phyloP scores from a whole-genome alignment of 2,888 invertebrate species.

The Homarus gammarus region DNA sequence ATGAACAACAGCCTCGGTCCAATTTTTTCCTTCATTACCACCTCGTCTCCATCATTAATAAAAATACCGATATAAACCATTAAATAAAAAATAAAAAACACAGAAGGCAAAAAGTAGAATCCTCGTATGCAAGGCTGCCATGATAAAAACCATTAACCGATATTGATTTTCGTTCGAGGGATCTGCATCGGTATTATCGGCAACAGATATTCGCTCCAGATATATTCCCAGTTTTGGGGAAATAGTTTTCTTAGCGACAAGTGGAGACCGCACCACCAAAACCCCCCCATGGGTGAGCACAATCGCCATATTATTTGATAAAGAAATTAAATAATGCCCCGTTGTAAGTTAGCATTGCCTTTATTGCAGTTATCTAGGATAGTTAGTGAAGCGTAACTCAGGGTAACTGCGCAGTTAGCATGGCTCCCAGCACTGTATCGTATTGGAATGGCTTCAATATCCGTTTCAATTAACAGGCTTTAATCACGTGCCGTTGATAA shows the following conservation, averaged over 20 bases:
- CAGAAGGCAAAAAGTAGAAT: no score
- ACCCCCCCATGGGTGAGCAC: constrained; percentile 14
- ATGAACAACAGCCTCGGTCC: no score
- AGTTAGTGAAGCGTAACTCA: constrained; percentile 62
- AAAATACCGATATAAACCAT: constrained; percentile 1
- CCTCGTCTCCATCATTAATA: not conserved
- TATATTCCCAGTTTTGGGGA: constrained; percentile 40
- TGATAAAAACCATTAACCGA: constrained; percentile 59
- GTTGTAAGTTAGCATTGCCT: constrained; percentile 59
- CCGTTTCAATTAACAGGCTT: constrained; percentile 72
- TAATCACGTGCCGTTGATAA: constrained; percentile 70
- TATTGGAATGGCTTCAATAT: constrained; percentile 71
- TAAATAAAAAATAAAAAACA: not conserved
- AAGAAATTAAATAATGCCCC: constrained; percentile 63
- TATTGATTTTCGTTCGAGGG: constrained; percentile 62
- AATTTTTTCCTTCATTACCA: not conserved
- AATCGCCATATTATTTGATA: constrained; percentile 65
- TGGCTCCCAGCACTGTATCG: constrained; percentile 50
- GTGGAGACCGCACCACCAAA: no score
- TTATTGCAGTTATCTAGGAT: constrained; percentile 70
- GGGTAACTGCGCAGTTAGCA: constrained; percentile 58
- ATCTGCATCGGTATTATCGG: constrained; percentile 49
- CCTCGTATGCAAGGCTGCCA: not conserved
- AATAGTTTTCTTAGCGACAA: constrained; percentile 57
- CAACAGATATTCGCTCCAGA: constrained; percentile 59